Base-by-base conservation (phyloP, 2,797 vertebrate species). In the Clamator glandarius region DNA sequence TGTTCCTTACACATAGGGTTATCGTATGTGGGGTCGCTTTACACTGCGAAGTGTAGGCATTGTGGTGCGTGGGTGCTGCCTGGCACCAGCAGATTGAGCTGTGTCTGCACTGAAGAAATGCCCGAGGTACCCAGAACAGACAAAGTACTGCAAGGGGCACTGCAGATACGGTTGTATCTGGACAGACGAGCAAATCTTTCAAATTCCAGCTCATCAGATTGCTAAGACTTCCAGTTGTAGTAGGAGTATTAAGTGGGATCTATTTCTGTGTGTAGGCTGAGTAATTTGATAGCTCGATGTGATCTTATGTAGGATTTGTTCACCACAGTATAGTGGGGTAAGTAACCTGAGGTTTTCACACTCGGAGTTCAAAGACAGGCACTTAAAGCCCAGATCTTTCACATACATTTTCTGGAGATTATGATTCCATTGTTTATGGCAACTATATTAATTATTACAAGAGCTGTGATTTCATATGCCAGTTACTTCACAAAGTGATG, bases 181-280 rank as follows among this genome's bases (percentile, higher is more conserved):
- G 17, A 68, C 26, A 69, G 39, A 78, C 20, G 15, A 42, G 20
- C 8, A 83, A 83, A 58, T 15, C n/a, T 24, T 69, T 64, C 15
- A 42, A 78, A 87, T 54, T 78, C 51, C n/a, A 51, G 15, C 57
- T 78, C n/a, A 48, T 76, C 20, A 64, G 79, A 66, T 24, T 41
- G 9, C 5, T 61, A 35, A 69, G 17, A 26, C 8, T 80, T 81
- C 62, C 68, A 69, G 9, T 51, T 42, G 33, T 4, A 85, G 33
- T 5, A 57, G n/a, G 14, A 50, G 4, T 29, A 29, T 10, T 36
- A 78, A 72, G 14, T 14, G 31, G 31, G 51, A 44, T 54, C 20
- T 28, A n/a, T 64, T 68, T 36, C 41, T 28, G 2, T 1, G 6
- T 0, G 0, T 46, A 33, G 62, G 33, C 17, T 67, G 33, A 8